These are phyloP conservation scores for Colius striatus DNA, from an alignment of 2,113 vertebrate genomes.

Conservation along the genomic window DNA sequence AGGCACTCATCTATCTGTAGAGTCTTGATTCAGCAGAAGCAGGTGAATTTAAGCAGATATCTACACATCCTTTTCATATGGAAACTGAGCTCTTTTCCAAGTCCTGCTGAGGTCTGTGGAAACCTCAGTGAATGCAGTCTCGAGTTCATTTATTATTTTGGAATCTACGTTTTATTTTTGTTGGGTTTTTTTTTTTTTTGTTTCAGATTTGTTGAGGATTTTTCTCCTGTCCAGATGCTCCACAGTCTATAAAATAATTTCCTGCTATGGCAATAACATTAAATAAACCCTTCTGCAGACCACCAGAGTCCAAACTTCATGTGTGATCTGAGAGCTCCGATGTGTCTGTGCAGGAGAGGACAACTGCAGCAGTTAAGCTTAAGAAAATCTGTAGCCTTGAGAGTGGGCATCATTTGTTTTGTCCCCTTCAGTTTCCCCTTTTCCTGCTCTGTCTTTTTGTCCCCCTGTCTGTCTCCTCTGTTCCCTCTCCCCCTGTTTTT, in stretches of 20 bases:
- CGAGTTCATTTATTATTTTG: background rate
- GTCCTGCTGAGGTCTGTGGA: background rate
- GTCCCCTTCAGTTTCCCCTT: background rate
- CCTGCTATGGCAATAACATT: background rate
- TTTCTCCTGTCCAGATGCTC: background rate
- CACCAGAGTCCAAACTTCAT: background rate
- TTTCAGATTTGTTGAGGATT: no score
- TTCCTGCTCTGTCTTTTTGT: background rate
- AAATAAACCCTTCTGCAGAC: background rate
- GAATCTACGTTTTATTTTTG: background rate
- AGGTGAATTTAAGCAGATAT: background rate
- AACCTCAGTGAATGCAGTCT: background rate
- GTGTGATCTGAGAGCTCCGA: background rate
- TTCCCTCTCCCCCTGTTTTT: background rate
- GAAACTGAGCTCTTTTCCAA: background rate
- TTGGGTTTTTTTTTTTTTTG: background rate
- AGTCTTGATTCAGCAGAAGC: background rate
- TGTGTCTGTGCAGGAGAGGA: background rate
- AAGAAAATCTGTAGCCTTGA: background rate
- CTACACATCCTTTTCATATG: background rate
- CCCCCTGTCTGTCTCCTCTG: background rate
- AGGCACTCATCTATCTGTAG: background rate
- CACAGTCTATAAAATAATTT: background rate
- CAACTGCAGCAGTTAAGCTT: background rate
- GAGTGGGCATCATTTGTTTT: rapidly evolving